phyloP scores from a whole-genome alignment of 2,888 invertebrate species.

The Athalia circularis region DNA sequence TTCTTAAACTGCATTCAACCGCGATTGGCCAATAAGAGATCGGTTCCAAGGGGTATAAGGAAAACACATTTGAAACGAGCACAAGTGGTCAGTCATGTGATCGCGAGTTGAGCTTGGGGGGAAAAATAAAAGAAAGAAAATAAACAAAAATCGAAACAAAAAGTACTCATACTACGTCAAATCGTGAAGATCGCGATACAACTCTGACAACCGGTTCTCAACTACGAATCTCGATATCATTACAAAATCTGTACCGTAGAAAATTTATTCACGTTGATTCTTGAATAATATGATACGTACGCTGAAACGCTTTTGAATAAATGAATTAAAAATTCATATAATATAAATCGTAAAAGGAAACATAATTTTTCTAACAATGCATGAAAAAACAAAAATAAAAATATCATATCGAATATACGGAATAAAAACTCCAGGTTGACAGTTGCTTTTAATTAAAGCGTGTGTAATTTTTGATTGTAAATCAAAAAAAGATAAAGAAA shows the following conservation, averaged over 20 bases:
- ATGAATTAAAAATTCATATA: too few species aligned
- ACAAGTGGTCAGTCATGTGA: slow-evolving; percentile 31
- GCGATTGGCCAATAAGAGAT: slow-evolving; percentile 20
- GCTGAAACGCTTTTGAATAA: too few species aligned
- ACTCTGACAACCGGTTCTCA: slow-evolving; percentile 16
- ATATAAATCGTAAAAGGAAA: too few species aligned
- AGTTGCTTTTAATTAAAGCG: too few species aligned
- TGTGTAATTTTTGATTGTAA: too few species aligned
- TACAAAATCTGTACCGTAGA: not conserved
- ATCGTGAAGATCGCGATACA: not conserved
- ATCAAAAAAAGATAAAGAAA: too few species aligned
- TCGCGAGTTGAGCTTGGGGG: not conserved
- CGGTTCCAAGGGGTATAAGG: slow-evolving; percentile 13
- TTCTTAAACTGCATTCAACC: not conserved
- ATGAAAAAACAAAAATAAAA: too few species aligned
- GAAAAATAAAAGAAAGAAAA: slow-evolving; percentile 11
- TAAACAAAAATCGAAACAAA: not conserved
- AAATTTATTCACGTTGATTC: too few species aligned
- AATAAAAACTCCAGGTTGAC: too few species aligned
- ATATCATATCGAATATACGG: too few species aligned
- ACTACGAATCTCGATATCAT: not conserved
- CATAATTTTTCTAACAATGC: too few species aligned
- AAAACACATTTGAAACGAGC: slow-evolving; percentile 22
- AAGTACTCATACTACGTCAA: not conserved
- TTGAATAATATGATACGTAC: too few species aligned